Evolutionary conservation across 2,888 invertebrate genomes (phyloP), one percentile per base, ranked within the genome.

Genomic region (Drosophila mimetica): DNA sequence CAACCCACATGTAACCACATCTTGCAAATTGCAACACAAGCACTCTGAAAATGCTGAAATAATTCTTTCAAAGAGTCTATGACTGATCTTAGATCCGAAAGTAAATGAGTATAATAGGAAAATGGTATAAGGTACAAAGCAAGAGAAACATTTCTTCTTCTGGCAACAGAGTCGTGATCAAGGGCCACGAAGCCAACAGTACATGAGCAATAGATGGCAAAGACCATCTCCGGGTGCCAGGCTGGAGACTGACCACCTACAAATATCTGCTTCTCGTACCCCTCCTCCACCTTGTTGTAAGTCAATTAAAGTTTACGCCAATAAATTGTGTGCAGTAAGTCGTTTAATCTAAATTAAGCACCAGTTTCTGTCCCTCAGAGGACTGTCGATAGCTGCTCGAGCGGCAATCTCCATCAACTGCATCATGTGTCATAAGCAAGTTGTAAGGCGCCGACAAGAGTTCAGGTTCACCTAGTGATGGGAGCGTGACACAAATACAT

Each of bases 371-470:
- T 34, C 44, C 37, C 47, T 54, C 11, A 28, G 36, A 39, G 22
- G 50, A 41, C 25, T 61, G 61, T 53, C 41, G 50, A 58, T 59
- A 44, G 32, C 52, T 32, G 70, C 75, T 75, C 69, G 82, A 76
- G 67, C 79, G 65, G 89, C 87, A 87, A 87, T 79, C 79, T 85
- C 71, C 75, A 82, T 86, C 86, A 89, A 84, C 76, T 75, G 86
- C 86, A 82, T 89, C 90, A 90, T 90, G 90, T 90, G 90, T 90
- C 90, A 90, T 90, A 86, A 83, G 82, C 89, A 87, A 89, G 90
- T 89, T 90, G 80, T 76, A 90, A 90, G 87, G 89, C 90, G 88
- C 90, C 90, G 90, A 79, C 85, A 75, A 76, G 42, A 36, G 39
- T 53, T 42, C 30, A 28, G 34, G 20, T 16, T 36, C 32, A 16